These are phyloP conservation scores for Augiades crinisus DNA, from an alignment of 2,888 invertebrate genomes.

Conservation along the genomic window DNA sequence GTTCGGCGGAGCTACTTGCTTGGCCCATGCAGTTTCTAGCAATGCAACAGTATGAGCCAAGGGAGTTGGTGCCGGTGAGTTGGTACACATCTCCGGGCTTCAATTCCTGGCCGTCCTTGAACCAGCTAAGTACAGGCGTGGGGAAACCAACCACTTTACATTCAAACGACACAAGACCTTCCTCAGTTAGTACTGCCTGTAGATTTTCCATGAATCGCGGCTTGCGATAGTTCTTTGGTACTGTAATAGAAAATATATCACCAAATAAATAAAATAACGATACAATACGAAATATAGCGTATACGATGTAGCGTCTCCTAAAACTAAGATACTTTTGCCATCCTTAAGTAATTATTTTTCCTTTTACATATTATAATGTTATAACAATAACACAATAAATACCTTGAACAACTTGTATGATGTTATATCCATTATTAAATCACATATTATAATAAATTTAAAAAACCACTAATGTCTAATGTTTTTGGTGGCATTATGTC, in stretches of 20 bases:
- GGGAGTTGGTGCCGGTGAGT: conserved; percentile 93
- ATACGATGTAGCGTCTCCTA: too few relatives aligned
- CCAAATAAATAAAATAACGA: too few relatives aligned
- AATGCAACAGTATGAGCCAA: conserved; percentile 94
- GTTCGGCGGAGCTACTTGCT: conserved; percentile 91
- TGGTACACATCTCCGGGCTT: conserved; percentile 96
- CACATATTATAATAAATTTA: too few relatives aligned
- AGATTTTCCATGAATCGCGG: conserved; percentile 95
- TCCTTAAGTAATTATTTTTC: too few relatives aligned
- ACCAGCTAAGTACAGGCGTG: conserved; percentile 93
- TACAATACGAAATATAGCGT: too few relatives aligned
- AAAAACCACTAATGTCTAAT: too few relatives aligned
- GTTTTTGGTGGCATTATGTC: too few relatives aligned
- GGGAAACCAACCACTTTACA: conserved; percentile 97
- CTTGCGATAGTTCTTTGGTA: conserved; percentile 94
- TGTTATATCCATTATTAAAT: too few relatives aligned
- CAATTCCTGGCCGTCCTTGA: conserved; percentile 95
- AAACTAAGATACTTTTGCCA: too few relatives aligned
- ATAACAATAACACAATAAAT: too few relatives aligned
- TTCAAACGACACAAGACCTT: conserved; percentile 95
- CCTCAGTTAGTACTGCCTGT: conserved; percentile 94
- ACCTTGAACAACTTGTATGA: too few relatives aligned
- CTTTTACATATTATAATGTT: too few relatives aligned
- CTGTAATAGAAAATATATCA: conserved; percentile 76
- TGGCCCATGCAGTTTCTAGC: conserved; percentile 96